A percentile compares a stretch with the other conserved stretches of the same genome.
Evolutionary conservation across 2,113 vertebrate genomes (phyloP).

Genomic region (Aythya baeri): DNA sequence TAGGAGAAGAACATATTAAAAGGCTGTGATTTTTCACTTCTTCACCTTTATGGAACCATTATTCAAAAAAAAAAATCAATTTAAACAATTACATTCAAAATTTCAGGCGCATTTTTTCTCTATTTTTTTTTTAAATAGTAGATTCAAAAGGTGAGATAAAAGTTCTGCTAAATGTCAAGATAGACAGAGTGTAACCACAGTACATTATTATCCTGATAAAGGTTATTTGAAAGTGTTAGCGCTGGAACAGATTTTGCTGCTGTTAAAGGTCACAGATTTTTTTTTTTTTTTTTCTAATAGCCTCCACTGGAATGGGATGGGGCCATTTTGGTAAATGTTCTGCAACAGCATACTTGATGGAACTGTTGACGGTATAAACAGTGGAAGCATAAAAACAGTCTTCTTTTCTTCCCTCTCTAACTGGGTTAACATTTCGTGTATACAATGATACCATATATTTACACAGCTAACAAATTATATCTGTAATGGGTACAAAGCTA

Average conservation of each 20-base stretch:
- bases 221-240: neutral
- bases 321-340: neutral
- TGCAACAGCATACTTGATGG: neutral
- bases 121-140: neutral
- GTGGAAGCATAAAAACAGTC: neutral
- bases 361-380: constrained; percentile 4
- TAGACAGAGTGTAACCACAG: neutral
- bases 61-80: neutral
- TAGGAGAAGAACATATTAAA: neutral
- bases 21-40: neutral
- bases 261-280: constrained; percentile 30
- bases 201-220: constrained; percentile 23
- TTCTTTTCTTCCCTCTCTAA: constrained; percentile 7
- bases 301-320: neutral
- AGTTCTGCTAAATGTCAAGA: constrained; percentile 10
- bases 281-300: neutral
- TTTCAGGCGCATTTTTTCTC: neutral
- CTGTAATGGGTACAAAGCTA: constrained; percentile 37
- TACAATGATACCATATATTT: constrained; percentile 16
- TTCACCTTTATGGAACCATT: neutral
- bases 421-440: constrained; percentile 13
- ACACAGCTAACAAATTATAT: constrained; percentile 42
- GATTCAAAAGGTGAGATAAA: neutral
- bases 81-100: neutral
- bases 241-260: constrained; percentile 10